Base-by-base conservation (phyloP, 2,888 invertebrate species). In the Lacanobia wlatinum region DNA sequence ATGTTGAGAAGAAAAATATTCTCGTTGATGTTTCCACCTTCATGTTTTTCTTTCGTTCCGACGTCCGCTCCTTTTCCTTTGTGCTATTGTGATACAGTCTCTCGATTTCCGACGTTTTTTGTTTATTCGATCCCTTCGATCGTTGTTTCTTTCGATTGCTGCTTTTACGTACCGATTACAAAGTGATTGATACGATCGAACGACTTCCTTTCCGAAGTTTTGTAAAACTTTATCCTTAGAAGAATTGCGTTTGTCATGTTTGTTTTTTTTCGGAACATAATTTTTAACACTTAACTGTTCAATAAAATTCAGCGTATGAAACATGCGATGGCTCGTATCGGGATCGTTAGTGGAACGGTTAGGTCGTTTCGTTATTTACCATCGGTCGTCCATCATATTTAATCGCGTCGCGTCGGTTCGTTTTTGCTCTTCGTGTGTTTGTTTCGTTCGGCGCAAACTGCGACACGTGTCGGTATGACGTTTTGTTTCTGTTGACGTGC, bases 371-470 rank as follows among this genome's bases (percentile, higher is more conserved):
- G 88, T 87, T 90, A 89, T 91, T 92, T 92, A 91, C 90, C 91
- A 90, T 87, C 87, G 92, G 85, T 92, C 94, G 92, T 94, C 90
- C 92, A 94, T 95, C 94, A 94, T 93, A 89, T 93, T 92, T 94
- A 93, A 94, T 95, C 94, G 93, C 89, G 86, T 85, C 87, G 88
- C 87, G 86, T 85, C 86, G 88, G 83, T 87, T 87, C 89, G 90
- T 90, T 91, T 91, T 89, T 89, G 84, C 85, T 88, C 83, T 71
- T 83, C 78, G 85, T 86, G 71, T 86, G 82, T 79, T 88, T 86
- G 88, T 85, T 87, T 82, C 83, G 87, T 80, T 83, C 84, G 74
- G 87, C 84, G 86, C 85, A 86, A 87, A 87, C 89, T 87, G 87
- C 88, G 91, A 92, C 91, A 91, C 89, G 90, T 92, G 91, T 91